A percentile compares a stretch with the other conserved stretches of the same genome.
Conservation (phyloP, 2,113 vertebrate species). For the Pluvianellus socialis region DNA sequence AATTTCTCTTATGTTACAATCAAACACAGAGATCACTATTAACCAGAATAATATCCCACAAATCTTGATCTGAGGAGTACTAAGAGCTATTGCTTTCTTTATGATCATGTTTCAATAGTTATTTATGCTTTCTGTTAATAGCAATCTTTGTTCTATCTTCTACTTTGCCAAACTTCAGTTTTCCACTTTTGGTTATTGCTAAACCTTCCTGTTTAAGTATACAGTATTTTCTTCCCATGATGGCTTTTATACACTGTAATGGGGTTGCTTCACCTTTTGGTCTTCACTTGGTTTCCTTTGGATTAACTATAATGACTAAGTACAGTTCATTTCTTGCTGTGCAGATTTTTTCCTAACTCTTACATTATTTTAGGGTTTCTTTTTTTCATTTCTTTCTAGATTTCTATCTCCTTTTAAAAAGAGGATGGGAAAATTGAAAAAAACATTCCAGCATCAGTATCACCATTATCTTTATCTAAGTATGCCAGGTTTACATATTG, state of each 20-base stretch:
- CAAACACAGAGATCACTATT: not conserved
- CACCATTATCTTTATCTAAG: not conserved
- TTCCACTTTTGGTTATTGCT: not conserved
- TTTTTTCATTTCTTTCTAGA: not conserved
- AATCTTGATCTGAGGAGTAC: not conserved
- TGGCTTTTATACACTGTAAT: not conserved
- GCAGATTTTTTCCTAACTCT: not conserved
- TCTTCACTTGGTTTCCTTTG: not conserved
- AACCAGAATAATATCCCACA: not conserved
- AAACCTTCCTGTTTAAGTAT: not conserved
- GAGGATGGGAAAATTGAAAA: not conserved
- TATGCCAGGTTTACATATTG: not conserved
- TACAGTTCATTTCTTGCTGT: not conserved
- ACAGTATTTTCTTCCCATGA: not conserved
- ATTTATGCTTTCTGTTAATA: not conserved
- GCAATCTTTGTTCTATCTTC: not conserved
- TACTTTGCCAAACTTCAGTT: not conserved
- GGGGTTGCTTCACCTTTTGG: not conserved
- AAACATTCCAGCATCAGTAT: not conserved
- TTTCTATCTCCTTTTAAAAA: not conserved
- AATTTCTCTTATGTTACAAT: not conserved
- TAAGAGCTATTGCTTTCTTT: not conserved
- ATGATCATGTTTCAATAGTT: not conserved
- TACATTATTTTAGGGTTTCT: not conserved
- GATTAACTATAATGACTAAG: not conserved